Evolutionary conservation across 2,113 vertebrate genomes (phyloP), one percentile per base, ranked within the genome.

Genomic region (Emydura subglobosa): DNA sequence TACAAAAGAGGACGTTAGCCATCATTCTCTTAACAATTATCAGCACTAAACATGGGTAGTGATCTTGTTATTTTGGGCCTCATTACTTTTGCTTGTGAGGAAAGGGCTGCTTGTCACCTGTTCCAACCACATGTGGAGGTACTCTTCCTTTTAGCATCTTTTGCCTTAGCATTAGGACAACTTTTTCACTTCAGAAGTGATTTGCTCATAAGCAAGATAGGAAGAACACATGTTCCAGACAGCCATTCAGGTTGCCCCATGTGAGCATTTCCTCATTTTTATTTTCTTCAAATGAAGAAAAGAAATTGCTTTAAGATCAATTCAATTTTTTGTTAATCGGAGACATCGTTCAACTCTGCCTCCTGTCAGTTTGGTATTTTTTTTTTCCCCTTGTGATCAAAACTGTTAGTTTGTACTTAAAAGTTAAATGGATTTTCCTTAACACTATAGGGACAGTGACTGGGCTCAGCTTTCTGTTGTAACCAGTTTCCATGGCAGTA

Each of bases 401-500:
- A 94, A 87, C 10, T 84, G 34, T 68, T 21, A 68, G 17, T 68
- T 34, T 68, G 34, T 2, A 68, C 17, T 68, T 17, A 68, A n/a
- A 68, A 39, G 65, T 21, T 21, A 39, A 68, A 68, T 21, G 34
- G 7, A 39, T n/a, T 68, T 68, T 65, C 61, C 61, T 65, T 65
- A 17, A 65, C 31, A 65, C 61, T n/a, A n/a, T 34, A 76, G 25
- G 12, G 42, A 76, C 6, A 47, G 10, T 47, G 74, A 76, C 24
- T 27, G 74, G 42, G 4, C 34, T 88, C 25, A n/a, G 79, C 85
- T 85, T 65, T 85, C 50, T 61, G 3, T 10, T 49, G 16, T 49
- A 31, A 0, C 5, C n/a, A 10, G 95, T 97, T 98, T 96, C 97
- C 91, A 98, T 83, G 87, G 95, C 76, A 98, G 92, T 51, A 93